phyloP scores from a whole-genome alignment of 2,888 invertebrate species.

The Halictus quadricinctus region DNA sequence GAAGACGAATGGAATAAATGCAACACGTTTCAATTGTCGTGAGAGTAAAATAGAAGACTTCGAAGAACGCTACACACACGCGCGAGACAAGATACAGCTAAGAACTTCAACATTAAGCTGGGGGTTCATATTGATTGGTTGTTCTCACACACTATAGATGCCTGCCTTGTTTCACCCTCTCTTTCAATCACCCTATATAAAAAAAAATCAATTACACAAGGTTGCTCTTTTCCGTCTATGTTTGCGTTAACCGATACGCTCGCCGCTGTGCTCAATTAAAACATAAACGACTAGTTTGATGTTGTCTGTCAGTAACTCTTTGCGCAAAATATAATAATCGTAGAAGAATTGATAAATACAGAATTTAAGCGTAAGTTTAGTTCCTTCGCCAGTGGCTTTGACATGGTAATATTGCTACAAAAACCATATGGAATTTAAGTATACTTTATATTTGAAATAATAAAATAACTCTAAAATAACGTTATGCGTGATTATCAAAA shows the following conservation, averaged over 20 bases:
- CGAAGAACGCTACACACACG: not conserved
- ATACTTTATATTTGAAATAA: not conserved
- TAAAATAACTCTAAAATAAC: no score
- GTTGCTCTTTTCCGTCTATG: not conserved
- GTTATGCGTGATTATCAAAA: no score
- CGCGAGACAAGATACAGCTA: not conserved
- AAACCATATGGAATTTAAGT: not conserved
- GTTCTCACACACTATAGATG: not conserved
- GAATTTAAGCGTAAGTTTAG: not conserved
- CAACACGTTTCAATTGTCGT: not conserved
- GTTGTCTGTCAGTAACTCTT: not conserved
- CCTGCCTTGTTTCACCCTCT: not conserved
- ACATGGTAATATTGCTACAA: not conserved
- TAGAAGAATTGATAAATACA: not conserved
- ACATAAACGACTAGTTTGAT: not conserved
- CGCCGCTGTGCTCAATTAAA: not conserved
- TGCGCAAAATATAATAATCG: not conserved
- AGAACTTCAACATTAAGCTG: not conserved
- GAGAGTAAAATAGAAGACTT: not conserved
- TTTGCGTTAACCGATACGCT: not conserved
- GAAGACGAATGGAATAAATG: not conserved
- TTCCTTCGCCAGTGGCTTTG: not conserved
- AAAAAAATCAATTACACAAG: not conserved
- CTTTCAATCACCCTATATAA: constrained; percentile 1
- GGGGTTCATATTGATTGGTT: not conserved